Percentiles rank a stretch among this genome's conserved stretches.
phyloP scores from a whole-genome alignment of 1,140 invertebrate genomes.

The Drosophila rufa region DNA sequence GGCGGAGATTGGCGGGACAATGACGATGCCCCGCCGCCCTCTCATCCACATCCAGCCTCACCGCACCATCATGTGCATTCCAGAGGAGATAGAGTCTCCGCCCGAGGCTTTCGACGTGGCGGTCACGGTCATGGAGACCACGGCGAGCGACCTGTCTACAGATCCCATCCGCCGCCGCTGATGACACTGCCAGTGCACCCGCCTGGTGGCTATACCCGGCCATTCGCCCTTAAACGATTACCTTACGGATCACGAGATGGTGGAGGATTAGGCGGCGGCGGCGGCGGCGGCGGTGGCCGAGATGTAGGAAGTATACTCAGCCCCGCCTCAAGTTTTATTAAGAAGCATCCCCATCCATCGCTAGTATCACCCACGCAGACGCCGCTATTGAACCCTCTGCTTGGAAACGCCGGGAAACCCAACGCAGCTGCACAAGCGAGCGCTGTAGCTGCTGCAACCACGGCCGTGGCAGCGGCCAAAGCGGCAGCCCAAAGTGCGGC shows the following conservation, averaged over 20 bases:
- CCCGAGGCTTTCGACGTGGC: conserved; percentile 69
- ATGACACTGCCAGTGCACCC: conserved; percentile 79
- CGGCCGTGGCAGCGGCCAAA: conserved; percentile 79
- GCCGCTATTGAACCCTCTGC: conserved; percentile 22
- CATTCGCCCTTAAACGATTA: conserved; percentile 75
- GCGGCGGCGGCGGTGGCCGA: conserved; percentile 1
- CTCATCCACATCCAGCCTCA: conserved; percentile 44
- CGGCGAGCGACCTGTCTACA: conserved; percentile 59
- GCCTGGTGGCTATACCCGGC: conserved; percentile 71
- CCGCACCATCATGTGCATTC: conserved; percentile 70
- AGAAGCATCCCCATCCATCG: conserved; percentile 58
- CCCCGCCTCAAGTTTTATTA: conserved; percentile 37
- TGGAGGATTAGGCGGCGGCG: conserved; percentile 2
- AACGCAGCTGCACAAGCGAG: conserved; percentile 73
- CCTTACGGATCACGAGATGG: conserved; percentile 61
- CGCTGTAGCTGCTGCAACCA: conserved; percentile 75
- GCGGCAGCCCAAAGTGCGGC: conserved; percentile 80
- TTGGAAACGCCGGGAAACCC: conserved; percentile 31
- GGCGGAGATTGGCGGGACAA: conserved; percentile 73
- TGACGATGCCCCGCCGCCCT: conserved; percentile 39
- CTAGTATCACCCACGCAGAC: conserved; percentile 32
- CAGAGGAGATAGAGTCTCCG: conserved; percentile 62
- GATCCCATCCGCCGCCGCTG: conserved; percentile 75
- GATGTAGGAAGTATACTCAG: conserved; percentile 14
- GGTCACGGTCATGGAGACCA: conserved; percentile 63